Evolutionary conservation across 2,888 invertebrate species (phyloP).

Genomic region (Chloroclysta siterata): DNA sequence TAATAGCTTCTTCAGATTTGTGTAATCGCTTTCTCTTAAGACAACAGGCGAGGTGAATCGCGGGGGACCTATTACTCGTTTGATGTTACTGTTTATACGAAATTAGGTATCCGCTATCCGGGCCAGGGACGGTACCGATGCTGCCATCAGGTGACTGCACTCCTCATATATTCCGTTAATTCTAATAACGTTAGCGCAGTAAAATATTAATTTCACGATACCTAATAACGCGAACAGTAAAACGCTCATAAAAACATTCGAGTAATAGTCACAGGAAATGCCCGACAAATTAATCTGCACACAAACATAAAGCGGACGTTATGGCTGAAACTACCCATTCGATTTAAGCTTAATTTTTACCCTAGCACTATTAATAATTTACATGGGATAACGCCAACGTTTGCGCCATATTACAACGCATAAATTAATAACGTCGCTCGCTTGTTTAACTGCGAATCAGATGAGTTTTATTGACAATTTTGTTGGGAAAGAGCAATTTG

Average conservation of each 20-base stretch:
- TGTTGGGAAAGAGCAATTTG: conserved; percentile 84
- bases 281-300: conserved; percentile 76
- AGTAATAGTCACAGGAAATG: conserved; percentile 65
- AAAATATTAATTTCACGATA: conserved; percentile 41
- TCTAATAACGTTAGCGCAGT: conserved; percentile 34
- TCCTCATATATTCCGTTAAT: conserved; percentile 31
- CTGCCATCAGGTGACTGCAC: conserved; percentile 26
- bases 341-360: conserved; percentile 85
- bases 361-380: conserved; percentile 85
- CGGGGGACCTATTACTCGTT: conserved; percentile 70
- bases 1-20: conserved; percentile 85
- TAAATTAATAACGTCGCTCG: conserved; percentile 85
- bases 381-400: conserved; percentile 81
- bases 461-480: conserved; percentile 85
- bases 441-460: conserved; percentile 85
- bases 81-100: conserved; percentile 52
- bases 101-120: conserved; percentile 35
- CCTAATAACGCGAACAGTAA: conserved; percentile 42
- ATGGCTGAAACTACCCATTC: conserved; percentile 82
- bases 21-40: conserved; percentile 85
- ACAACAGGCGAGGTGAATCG: conserved; percentile 75
- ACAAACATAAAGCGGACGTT: conserved; percentile 80
- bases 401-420: conserved; percentile 84
- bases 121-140: conserved; percentile 38
- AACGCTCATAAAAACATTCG: conserved; percentile 57